These are phyloP conservation scores for Typhlichthys subterraneus DNA, from an alignment of 2,797 vertebrate genomes.

Conservation along the genomic window DNA sequence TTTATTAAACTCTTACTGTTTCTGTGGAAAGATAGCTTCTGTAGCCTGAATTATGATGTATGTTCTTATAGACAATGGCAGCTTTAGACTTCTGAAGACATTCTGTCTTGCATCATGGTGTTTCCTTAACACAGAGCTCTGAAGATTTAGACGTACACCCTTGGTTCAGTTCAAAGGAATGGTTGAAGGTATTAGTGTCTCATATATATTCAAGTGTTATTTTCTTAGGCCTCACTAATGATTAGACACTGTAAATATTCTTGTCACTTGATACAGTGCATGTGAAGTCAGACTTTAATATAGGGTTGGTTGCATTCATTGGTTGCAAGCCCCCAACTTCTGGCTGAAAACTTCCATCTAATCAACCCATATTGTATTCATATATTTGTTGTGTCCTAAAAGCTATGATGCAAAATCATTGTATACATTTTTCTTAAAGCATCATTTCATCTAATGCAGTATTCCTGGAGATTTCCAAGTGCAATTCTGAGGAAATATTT, in stretches of 20 bases:
- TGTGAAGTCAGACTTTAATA: conserved; percentile 65
- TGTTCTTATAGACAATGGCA: not conserved
- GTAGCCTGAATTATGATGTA: not conserved
- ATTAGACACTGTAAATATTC: conserved; percentile 61
- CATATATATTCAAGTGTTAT: conserved; percentile 38
- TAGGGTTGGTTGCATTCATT: no score
- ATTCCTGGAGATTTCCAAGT: not conserved
- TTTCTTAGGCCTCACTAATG: conserved; percentile 55
- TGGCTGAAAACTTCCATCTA: not conserved
- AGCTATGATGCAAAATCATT: no score
- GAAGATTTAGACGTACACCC: conserved; percentile 28
- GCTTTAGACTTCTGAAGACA: conserved; percentile 22
- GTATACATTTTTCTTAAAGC: no score
- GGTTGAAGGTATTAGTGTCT: conserved; percentile 57
- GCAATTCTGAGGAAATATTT: not conserved
- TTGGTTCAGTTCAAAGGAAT: conserved; percentile 47
- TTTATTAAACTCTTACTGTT: not conserved
- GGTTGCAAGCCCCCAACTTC: conserved; percentile 4
- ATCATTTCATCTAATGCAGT: not conserved
- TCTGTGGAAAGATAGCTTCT: not conserved
- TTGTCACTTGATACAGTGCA: conserved; percentile 48
- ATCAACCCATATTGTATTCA: no score
- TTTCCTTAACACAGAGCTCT: conserved; percentile 41
- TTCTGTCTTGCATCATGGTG: conserved; percentile 22
- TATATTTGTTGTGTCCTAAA: no score